Base-by-base conservation (phyloP, 1,140 invertebrate genomes). In the Mycetomoellerius zeteki region DNA sequence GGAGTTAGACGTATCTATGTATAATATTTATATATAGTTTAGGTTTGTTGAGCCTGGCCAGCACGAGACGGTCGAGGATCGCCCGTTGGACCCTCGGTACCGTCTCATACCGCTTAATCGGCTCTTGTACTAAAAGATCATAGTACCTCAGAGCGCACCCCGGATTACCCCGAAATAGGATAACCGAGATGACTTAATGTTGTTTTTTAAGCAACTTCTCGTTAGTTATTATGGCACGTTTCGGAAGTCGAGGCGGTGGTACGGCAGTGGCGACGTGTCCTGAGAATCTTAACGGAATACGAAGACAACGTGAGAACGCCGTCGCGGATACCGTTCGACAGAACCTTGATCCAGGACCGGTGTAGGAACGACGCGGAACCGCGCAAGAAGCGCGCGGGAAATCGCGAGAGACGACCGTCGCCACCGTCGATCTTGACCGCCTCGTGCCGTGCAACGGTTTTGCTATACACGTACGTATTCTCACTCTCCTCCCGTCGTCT, bases 221-320 rank as follows among this genome's bases (percentile, higher is more conserved):
- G 71, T 90, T 92, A 91, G 91, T 78, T 82, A 91, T 94, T 95
- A 95, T 95, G 94, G 94, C 94, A 95, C 94, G 93, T 94, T 88
- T 92, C 88, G 86, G 94, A 91, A 93, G 88, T 62, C 87, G 76
- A 60, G 90, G 78, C 72, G 37, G 72, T 4, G 75, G 76, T 67
- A 88, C 67, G 77, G 73, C 64, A 24, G 81, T 65, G 89, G n/a
- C 90, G 85, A 91, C 47, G 88, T 71, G 82, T 92, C 87, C 86
- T 84, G 72, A 72, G 67, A 81, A 88, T 90, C 81, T 65, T 60
- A 19, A 65, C 33, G 81, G 56, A 58, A 50, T 75, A 60, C 62
- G 65, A 71, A n/a, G 65, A 64, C 80, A 58, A 71, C 54, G 62
- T 54, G 24, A 43, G 30, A 64, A 37, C 50, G 47, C 1, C 76